Base-by-base conservation (phyloP, 2,797 vertebrate species). In the Lacerta viridis region DNA sequence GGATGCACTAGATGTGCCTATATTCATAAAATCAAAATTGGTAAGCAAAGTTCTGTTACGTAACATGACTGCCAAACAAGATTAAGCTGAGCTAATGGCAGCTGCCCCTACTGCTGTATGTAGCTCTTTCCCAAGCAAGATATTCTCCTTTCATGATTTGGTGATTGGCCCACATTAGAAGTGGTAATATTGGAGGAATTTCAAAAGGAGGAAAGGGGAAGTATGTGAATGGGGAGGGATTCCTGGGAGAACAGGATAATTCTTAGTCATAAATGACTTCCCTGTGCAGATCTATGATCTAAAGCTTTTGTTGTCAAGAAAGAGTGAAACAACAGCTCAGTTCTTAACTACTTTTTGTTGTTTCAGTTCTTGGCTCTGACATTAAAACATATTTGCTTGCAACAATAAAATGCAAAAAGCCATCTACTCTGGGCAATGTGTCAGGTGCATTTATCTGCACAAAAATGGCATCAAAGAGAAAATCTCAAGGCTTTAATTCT, bases 21-120 rank as follows among this genome's bases (percentile, higher is more conserved):
- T 29, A 85, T n/a, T 1, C 33, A 15, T 72, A 85, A 87, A 39
- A 90, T 27, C 20, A 90, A 80, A 64, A 50, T 85, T 72, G 92
- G 81, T 79, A 66, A 69, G 88, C 88, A 89, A 82, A 87, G 1
- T 84, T 18, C 50, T 80, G 20, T 79, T 84, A 80, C 29, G 79
- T 88, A 27, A 84, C 25, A 29, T 86, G 55, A 18, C 23, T 78
- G 88, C 79, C n/a, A 80, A 85, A 46, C 23, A 71, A 80, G 59
- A 82, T 87, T 46, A 80, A 64, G 3, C 13, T 85, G 13, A 18
- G 20, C 20, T 36, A 72, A 88, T 18, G 50, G 36, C 23, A 20
- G 59, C 72, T 80, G 25, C 9, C 27, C 39, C 76, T 72, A 25
- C 85, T 71, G 4, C 55, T 13, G 55, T n/a, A 50, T 79, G 36